Conservation (phyloP, 2,888 invertebrate genomes). For the Formica aserva region DNA sequence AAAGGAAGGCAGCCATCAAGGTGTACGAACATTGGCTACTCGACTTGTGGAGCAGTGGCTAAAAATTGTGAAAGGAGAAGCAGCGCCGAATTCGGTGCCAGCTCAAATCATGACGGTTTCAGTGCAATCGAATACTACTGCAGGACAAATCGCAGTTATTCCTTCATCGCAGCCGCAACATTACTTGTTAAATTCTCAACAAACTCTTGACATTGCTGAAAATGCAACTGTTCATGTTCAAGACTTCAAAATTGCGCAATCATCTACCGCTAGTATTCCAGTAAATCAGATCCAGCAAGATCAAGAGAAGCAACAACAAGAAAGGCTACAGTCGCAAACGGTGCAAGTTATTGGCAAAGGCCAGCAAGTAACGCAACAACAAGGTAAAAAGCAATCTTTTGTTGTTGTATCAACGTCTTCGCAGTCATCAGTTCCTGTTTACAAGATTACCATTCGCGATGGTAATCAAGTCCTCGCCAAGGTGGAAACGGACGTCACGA, state of each 20-base stretch:
- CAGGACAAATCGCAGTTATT: slow-evolving; percentile 53
- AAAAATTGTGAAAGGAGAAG: slow-evolving; percentile 93
- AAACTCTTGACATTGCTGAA: slow-evolving; percentile 61
- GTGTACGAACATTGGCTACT: slow-evolving; percentile 91
- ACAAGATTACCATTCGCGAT: slow-evolving; percentile 91
- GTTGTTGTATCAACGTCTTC: slow-evolving; percentile 79
- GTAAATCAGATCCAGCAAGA: slow-evolving; percentile 56
- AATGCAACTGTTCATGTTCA: slow-evolving; percentile 74
- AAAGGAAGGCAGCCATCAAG: slow-evolving; percentile 92
- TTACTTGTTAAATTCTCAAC: slow-evolving; percentile 65
- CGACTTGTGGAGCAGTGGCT: slow-evolving; percentile 96
- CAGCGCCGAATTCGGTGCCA: slow-evolving; percentile 85
- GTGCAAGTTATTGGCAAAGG: slow-evolving; percentile 73
- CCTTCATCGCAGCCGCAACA: slow-evolving; percentile 62
- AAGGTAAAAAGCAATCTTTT: slow-evolving; percentile 76
- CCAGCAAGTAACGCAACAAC: slow-evolving; percentile 68
- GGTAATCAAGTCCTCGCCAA: slow-evolving; percentile 90
- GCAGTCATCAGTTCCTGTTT: slow-evolving; percentile 82
- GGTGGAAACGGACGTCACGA: slow-evolving; percentile 85
- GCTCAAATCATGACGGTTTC: slow-evolving; percentile 86
- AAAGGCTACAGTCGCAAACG: slow-evolving; percentile 67
- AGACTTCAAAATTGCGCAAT: slow-evolving; percentile 72
- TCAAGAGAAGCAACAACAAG: slow-evolving; percentile 64
- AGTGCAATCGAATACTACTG: slow-evolving; percentile 76
- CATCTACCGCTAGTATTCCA: slow-evolving; percentile 57